These are phyloP conservation scores for Lanius collurio DNA, from an alignment of 2,113 vertebrate species.

Conservation along the genomic window DNA sequence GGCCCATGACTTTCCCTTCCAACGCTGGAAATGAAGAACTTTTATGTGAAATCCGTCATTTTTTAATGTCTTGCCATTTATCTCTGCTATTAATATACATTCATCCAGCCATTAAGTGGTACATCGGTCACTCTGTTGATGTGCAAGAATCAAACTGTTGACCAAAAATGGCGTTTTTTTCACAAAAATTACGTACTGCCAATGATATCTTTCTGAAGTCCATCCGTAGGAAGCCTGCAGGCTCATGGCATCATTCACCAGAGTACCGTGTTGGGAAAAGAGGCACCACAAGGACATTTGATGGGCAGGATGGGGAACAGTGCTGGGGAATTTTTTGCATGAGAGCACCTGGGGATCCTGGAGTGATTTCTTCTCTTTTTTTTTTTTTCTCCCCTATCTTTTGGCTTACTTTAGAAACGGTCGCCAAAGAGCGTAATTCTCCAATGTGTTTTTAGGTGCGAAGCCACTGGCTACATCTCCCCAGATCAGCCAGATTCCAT, in stretches of 20 bases:
- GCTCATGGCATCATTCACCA: background rate
- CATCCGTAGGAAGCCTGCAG: fast-evolving
- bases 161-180: background rate
- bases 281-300: background rate
- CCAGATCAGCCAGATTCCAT: fast-evolving
- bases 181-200: background rate
- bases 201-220: background rate
- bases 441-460: background rate
- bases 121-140: background rate
- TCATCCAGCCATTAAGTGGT: background rate
- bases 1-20: background rate
- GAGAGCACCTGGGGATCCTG: background rate
- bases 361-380: background rate
- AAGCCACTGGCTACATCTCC: background rate
- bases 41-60: background rate
- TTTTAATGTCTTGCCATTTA: background rate
- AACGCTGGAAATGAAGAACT: background rate
- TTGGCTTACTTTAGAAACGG: background rate
- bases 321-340: fast-evolving
- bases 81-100: background rate
- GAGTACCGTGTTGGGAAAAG: background rate
- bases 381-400: background rate
- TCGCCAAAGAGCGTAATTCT: background rate
- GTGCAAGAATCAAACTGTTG: constrained; percentile 41
- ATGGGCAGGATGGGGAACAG: background rate